Evolutionary conservation across 2,113 vertebrate species (phyloP), one percentile per base, ranked within the genome.

Genomic region (Athene noctua): DNA sequence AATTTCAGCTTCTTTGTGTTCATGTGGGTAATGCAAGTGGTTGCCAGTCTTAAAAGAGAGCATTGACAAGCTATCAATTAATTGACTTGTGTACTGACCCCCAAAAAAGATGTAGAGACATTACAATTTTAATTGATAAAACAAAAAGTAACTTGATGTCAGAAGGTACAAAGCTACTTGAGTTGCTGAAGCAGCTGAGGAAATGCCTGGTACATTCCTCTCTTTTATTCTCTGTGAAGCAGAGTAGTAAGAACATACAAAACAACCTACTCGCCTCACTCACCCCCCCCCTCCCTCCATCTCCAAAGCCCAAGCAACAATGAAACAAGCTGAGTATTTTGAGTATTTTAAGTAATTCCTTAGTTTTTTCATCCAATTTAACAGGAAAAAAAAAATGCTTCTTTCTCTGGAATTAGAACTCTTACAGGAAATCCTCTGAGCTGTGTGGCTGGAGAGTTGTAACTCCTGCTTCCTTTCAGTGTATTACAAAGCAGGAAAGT

Each of bases 111-210:
- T 78, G 44, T 42, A 61, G 44, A 84, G n/a, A 75, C 46, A 81
- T 62, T 68, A 90, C 55, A 71, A 23, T 42, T 90, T 90, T 66
- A 90, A 88, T 9, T 52, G 71, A 86, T 72, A 89, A 92, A 94
- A 61, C 0, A 7, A 42, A 38, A 85, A 81, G 47, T 36, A 65
- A 68, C 55, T 80, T 51, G 27, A 29, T 70, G 36, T 22, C 9
- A 17, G 30, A 55, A 84, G 63, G 82, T 65, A 67, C 15, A 65
- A 79, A 86, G 14, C 15, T 86, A 29, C 29, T 80, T 36, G 44
- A 47, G 14, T 23, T 80, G 52, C 21, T 54, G 21, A 68, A 88
- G 66, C 18, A 79, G 36, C 34, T 86, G 27, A 65, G 67, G 36
- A 80, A 87, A 90, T 23, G 15, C 5, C 10, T 52, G 63, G 78